Evolutionary conservation across 2,888 invertebrate species (phyloP).

Genomic region (Anorthoa munda): DNA sequence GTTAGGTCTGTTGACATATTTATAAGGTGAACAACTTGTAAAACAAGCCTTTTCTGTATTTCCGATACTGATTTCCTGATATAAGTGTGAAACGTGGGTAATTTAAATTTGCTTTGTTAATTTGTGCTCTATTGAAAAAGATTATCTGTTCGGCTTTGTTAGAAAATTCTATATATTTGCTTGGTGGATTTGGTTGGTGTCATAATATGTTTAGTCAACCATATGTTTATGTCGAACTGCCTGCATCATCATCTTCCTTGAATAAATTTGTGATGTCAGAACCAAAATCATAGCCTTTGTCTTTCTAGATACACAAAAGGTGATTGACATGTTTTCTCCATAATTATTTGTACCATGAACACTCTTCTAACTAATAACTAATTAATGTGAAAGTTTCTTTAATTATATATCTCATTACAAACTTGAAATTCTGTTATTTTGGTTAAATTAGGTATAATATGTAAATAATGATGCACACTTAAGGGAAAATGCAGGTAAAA

Average conservation of each 20-base stretch:
- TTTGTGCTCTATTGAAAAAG: too few species aligned
- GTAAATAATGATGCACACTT: too few species aligned
- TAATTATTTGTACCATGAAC: too few species aligned
- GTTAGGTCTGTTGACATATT: constrained; percentile 43
- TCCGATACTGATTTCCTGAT: neutral
- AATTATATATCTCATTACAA: too few species aligned
- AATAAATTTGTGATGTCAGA: neutral
- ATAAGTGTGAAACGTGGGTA: neutral
- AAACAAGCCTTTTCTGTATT: neutral
- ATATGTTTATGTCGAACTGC: constrained; percentile 5
- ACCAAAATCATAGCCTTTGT: neutral
- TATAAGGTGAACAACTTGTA: constrained; percentile 16
- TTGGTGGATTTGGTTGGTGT: too few species aligned
- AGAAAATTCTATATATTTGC: constrained; percentile 2
- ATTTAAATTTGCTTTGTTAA: neutral
- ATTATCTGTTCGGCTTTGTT: neutral
- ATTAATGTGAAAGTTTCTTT: constrained; percentile 4
- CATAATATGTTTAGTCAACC: neutral
- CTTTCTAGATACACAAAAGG: too few species aligned
- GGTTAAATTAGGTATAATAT: too few species aligned
- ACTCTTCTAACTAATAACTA: neutral
- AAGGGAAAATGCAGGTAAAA: neutral
- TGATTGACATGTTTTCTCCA: neutral
- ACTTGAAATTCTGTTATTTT: neutral
- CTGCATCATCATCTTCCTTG: neutral